Percentiles rank a stretch among this genome's conserved stretches.
phyloP scores from a whole-genome alignment of 2,797 vertebrate genomes.

The Poeciliopsis infans region DNA sequence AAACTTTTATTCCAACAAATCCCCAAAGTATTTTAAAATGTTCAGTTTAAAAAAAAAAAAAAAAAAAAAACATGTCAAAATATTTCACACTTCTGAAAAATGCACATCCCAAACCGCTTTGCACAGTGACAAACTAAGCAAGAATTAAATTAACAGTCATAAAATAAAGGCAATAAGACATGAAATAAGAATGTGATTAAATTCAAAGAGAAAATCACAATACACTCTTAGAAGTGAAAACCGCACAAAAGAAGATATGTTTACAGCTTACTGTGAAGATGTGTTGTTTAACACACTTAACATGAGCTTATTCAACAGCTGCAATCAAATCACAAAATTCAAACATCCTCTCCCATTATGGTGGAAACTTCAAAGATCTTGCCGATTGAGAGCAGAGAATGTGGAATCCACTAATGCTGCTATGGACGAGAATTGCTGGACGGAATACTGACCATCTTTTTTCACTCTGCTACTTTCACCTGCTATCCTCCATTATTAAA shows the following conservation, averaged over 20 bases:
- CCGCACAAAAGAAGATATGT: not conserved
- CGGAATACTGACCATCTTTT: not conserved
- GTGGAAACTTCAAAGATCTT: not conserved
- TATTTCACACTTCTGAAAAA: not conserved
- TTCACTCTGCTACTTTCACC: not conserved
- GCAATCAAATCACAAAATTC: not conserved
- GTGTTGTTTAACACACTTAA: not conserved
- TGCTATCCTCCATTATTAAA: not conserved
- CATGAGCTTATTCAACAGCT: not conserved
- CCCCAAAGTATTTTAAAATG: not conserved
- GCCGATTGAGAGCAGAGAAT: not conserved
- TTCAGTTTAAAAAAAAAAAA: not conserved
- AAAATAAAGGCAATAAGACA: not conserved
- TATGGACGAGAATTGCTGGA: not conserved
- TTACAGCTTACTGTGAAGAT: not conserved
- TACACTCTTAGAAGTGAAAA: not conserved
- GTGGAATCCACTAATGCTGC: not conserved
- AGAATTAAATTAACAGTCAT: not conserved
- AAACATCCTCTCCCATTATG: not conserved
- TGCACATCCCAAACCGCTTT: not conserved
- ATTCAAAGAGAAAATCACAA: not conserved
- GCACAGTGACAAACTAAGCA: not conserved
- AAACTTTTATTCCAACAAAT: no score
- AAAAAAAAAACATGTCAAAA: not conserved
- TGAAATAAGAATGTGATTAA: not conserved